These are phyloP conservation scores for Halictus rubicundus DNA, from an alignment of 1,140 invertebrate genomes.

Conservation along the genomic window DNA sequence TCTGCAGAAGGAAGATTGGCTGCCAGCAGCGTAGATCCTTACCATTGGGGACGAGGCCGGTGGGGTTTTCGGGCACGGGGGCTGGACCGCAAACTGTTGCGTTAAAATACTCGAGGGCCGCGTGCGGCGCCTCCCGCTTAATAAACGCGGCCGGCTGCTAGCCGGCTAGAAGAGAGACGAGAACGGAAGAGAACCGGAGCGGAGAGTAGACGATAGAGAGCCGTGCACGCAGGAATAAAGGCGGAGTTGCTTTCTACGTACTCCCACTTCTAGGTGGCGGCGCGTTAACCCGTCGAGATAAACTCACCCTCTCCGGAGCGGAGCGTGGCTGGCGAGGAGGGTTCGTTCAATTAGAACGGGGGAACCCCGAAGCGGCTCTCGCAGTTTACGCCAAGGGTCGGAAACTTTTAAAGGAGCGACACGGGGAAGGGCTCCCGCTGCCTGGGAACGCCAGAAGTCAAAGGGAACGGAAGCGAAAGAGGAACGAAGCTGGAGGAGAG, in stretches of 20 bases:
- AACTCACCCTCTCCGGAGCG: conserved; percentile 65
- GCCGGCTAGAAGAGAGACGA: too few species aligned
- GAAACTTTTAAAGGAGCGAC: conserved; percentile 42
- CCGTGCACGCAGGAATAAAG: conserved; percentile 34
- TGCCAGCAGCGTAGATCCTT: conserved; percentile 7
- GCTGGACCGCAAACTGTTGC: conserved; percentile 76
- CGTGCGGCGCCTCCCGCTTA: conserved; percentile 59
- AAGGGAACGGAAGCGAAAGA: background rate
- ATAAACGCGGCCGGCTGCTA: conserved; percentile 65
- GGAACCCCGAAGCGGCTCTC: conserved; percentile 45
- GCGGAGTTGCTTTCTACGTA: conserved; percentile 61
- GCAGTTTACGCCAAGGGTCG: conserved; percentile 54
- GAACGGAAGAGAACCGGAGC: too few species aligned
- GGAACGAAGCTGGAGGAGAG: too few species aligned
- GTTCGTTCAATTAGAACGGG: conserved; percentile 67
- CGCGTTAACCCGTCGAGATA: conserved; percentile 70
- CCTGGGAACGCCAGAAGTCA: conserved; percentile 31
- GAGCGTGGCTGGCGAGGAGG: conserved; percentile 25
- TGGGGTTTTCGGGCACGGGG: background rate
- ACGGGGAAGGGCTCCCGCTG: background rate
- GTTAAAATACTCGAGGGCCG: conserved; percentile 68
- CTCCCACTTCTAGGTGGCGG: conserved; percentile 64
- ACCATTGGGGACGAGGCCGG: conserved; percentile 4
- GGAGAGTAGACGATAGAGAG: too few species aligned
- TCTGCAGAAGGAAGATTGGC: conserved; percentile 43